Evolutionary conservation across 2,888 invertebrate genomes (phyloP).

Genomic region (Fragum whitleyi): DNA sequence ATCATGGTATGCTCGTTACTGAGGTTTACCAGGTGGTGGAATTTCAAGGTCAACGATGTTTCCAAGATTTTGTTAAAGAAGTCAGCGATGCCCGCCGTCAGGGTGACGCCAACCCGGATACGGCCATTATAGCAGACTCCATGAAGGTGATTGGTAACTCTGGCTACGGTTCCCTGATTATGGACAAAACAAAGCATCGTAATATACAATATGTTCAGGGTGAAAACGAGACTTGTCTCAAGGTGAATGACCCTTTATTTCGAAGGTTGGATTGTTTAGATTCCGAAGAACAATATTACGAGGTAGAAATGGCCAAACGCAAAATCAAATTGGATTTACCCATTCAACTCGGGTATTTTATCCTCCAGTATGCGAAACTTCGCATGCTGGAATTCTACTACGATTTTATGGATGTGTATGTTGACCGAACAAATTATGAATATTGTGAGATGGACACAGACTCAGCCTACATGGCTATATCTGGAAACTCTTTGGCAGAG

Average conservation of each 20-base stretch:
- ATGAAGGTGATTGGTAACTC: conserved; percentile 44
- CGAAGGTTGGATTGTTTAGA: conserved; percentile 45
- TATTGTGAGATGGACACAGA: too few species aligned
- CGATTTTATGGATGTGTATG: conserved; percentile 59
- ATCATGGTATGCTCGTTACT: conserved; percentile 53
- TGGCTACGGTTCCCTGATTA: conserved; percentile 59
- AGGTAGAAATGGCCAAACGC: conserved; percentile 49
- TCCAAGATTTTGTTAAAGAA: conserved; percentile 42
- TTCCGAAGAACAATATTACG: conserved; percentile 42
- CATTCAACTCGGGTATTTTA: conserved; percentile 63
- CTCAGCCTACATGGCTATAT: conserved; percentile 57
- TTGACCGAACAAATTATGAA: conserved; percentile 55
- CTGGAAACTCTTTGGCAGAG: conserved; percentile 26
- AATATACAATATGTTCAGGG: conserved; percentile 46
- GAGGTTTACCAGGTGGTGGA: conserved; percentile 57
- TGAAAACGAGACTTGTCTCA: conserved; percentile 29
- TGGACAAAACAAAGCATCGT: conserved; percentile 53
- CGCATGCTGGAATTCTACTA: conserved; percentile 64
- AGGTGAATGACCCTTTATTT: conserved; percentile 50
- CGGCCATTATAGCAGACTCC: conserved; percentile 43
- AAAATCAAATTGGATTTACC: conserved; percentile 57
- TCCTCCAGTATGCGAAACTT: conserved; percentile 67
- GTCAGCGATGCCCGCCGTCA: conserved; percentile 22
- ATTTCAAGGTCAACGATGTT: conserved; percentile 42
- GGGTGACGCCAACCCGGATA: conserved; percentile 30